These are phyloP conservation scores for Acanthurus tractus DNA, from an alignment of 2,797 vertebrate species.

Conservation along the genomic window DNA sequence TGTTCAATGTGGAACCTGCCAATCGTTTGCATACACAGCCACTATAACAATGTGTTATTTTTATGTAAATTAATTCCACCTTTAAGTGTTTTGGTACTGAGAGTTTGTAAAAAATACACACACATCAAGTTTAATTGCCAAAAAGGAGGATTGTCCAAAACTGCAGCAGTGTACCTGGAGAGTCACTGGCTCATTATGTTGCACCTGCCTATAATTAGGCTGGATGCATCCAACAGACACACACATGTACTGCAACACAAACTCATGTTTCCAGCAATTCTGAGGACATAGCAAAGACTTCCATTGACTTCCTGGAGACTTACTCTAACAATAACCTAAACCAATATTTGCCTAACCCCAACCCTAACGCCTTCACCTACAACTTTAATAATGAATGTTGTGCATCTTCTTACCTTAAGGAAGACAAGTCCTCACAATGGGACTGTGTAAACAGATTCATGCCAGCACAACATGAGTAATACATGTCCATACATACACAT, in stretches of 20 bases:
- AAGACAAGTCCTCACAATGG: no score
- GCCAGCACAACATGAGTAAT: no score
- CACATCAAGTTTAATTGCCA: constrained; percentile 29
- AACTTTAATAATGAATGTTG: no score
- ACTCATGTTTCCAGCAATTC: no score
- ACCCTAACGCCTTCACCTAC: no score
- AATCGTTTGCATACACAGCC: neutral
- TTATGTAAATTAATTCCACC: neutral
- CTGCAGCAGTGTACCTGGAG: constrained; percentile 30
- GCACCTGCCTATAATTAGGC: constrained; percentile 61
- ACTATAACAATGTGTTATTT: neutral
- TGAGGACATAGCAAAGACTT: no score
- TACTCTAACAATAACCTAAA: no score
- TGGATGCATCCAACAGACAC: constrained; percentile 28
- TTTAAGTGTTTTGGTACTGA: neutral
- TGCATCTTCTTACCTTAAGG: no score
- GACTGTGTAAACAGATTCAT: no score
- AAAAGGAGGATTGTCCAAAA: constrained; percentile 14
- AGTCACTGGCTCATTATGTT: constrained; percentile 27
- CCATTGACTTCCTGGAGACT: no score
- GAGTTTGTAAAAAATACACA: constrained; percentile 11
- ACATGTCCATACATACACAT: no score
- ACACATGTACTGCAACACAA: neutral
- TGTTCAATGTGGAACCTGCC: neutral
- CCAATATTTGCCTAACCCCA: no score